A percentile compares a stretch with the other conserved stretches of the same genome.
These are phyloP conservation scores for Oryctes rhinoceros DNA, from an alignment of 1,140 invertebrate genomes.

Conservation along the genomic window DNA sequence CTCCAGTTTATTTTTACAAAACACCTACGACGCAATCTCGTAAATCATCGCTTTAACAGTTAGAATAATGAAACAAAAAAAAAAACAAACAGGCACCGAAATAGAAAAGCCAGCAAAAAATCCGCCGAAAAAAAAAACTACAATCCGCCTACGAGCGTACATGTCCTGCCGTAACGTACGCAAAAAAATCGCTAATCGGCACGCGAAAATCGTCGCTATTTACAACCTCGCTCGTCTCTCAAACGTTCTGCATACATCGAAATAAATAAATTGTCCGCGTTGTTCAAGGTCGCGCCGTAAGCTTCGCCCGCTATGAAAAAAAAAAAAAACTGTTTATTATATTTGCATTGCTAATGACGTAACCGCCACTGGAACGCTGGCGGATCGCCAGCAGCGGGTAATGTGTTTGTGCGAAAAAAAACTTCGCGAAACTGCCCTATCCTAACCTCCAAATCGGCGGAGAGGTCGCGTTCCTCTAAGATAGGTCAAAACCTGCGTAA, in stretches of 20 bases:
- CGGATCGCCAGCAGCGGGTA: conserved; percentile 44
- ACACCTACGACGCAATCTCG: no score
- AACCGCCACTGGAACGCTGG: conserved; percentile 43
- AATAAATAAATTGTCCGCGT: conserved; percentile 35
- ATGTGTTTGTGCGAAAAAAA: conserved; percentile 40
- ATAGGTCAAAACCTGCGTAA: background rate
- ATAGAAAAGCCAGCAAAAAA: no score
- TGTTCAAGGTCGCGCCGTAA: conserved; percentile 31
- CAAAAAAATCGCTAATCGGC: background rate
- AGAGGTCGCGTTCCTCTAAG: conserved; percentile 45
- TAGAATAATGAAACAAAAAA: no score
- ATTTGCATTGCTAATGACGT: conserved; percentile 49
- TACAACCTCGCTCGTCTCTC: background rate
- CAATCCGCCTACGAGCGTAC: background rate
- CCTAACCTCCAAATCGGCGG: conserved; percentile 46
- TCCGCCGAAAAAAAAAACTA: background rate
- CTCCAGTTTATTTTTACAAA: no score
- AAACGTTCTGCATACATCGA: conserved; percentile 18
- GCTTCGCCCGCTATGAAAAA: background rate
- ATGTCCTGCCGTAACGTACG: background rate
- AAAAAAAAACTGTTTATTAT: conserved; percentile 48
- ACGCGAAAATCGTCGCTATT: background rate
- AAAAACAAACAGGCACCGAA: no score
- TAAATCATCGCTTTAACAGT: no score
- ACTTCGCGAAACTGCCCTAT: conserved; percentile 51